Percentiles rank a stretch among this genome's conserved stretches.
Evolutionary conservation across 2,888 invertebrate species (phyloP).

Genomic region (Cyaniris semiargus): DNA sequence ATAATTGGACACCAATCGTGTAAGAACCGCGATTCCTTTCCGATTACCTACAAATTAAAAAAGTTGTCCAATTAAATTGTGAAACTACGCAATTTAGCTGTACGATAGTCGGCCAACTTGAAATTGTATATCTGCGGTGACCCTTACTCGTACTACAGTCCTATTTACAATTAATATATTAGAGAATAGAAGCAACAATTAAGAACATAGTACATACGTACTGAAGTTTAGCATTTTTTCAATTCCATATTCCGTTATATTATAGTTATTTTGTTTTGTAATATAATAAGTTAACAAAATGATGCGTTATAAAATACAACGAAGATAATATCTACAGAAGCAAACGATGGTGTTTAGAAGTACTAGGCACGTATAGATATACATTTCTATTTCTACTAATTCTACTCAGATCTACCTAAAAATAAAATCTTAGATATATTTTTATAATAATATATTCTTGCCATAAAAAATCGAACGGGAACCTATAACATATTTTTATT

Average conservation of each 20-base stretch:
- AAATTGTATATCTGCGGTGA: no score
- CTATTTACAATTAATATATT: background rate
- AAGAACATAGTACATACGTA: background rate
- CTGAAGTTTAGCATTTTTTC: background rate
- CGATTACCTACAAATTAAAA: no score
- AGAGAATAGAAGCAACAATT: background rate
- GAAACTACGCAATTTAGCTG: no score
- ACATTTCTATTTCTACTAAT: background rate
- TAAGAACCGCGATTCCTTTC: no score
- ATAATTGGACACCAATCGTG: no score
- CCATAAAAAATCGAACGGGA: background rate
- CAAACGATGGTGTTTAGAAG: slow-evolving; percentile 1
- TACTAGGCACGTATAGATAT: background rate
- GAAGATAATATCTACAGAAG: background rate
- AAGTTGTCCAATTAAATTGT: no score
- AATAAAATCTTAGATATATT: background rate
- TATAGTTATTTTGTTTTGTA: background rate
- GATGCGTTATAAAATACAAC: slow-evolving; percentile 36
- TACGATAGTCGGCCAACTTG: no score
- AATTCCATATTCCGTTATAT: background rate
- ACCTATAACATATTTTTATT: background rate
- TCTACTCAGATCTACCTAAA: background rate
- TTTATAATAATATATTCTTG: background rate
- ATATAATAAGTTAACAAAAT: background rate
- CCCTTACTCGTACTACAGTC: no score